Percentiles rank a stretch among this genome's conserved stretches.
phyloP scores from a whole-genome alignment of 2,113 vertebrate species.

The Spea bombifrons region DNA sequence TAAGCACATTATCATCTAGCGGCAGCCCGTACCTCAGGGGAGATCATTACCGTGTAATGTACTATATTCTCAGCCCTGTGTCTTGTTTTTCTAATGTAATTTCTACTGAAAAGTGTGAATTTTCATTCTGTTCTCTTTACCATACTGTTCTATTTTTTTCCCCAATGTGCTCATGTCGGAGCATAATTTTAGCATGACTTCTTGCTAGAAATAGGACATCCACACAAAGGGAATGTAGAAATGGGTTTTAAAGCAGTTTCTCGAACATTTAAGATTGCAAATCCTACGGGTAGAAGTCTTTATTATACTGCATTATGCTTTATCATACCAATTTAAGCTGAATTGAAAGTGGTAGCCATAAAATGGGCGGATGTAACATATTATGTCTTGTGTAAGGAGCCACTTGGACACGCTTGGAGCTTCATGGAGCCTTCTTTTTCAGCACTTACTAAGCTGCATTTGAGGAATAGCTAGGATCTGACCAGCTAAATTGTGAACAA shows the following conservation, averaged over 20 bases:
- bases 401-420: conserved; percentile 6
- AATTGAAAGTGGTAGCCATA: conserved; percentile 36
- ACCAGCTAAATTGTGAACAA: background rate
- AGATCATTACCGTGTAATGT: conserved; percentile 30
- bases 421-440: background rate
- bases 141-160: background rate
- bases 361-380: conserved; percentile 19
- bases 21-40: conserved; percentile 18
- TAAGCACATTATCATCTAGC: conserved; percentile 22
- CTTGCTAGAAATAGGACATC: conserved; percentile 11
- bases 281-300: conserved; percentile 35
- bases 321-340: conserved; percentile 27
- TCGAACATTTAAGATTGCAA: conserved; percentile 20
- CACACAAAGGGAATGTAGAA: conserved; percentile 24
- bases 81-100: conserved; percentile 10
- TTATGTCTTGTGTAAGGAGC: background rate
- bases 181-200: conserved; percentile 32
- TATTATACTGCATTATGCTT: conserved; percentile 30
- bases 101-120: conserved; percentile 35
- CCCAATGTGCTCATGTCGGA: conserved; percentile 18
- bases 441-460: background rate
- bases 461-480: background rate
- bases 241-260: background rate
- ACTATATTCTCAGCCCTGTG: conserved; percentile 20
- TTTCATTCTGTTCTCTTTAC: conserved; percentile 21